These are phyloP conservation scores for Pyralis farinalis DNA, from an alignment of 2,888 invertebrate genomes.

Conservation along the genomic window DNA sequence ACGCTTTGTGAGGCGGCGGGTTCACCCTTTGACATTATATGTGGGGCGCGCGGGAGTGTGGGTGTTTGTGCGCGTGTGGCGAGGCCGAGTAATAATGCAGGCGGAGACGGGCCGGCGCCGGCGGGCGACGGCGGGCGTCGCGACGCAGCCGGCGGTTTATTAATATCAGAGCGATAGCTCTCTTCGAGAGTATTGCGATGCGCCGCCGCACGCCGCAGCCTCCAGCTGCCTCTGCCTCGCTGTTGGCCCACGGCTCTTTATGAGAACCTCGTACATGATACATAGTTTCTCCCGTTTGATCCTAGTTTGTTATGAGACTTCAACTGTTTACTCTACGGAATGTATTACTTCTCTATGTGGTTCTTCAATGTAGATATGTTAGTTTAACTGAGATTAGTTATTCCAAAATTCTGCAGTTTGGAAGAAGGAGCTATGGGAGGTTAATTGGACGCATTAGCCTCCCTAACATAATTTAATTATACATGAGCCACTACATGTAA, in stretches of 20 bases:
- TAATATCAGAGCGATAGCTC: slow-evolving; percentile 54
- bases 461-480: too few relatives aligned
- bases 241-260: slow-evolving; percentile 18
- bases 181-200: slow-evolving; percentile 30
- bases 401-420: too few relatives aligned
- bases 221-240: slow-evolving; percentile 24
- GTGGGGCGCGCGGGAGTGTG: slow-evolving; percentile 48
- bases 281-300: slow-evolving; percentile 2
- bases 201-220: slow-evolving; percentile 15
- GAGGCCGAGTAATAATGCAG: slow-evolving; percentile 54
- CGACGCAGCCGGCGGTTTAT: slow-evolving; percentile 36
- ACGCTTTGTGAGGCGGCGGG: slow-evolving; percentile 79
- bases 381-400: too few relatives aligned
- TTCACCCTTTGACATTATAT: slow-evolving; percentile 80
- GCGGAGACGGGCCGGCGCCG: slow-evolving; percentile 60
- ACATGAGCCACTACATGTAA: too few relatives aligned
- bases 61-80: slow-evolving; percentile 31
- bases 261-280: slow-evolving; percentile 8
- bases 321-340: too few relatives aligned
- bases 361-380: too few relatives aligned
- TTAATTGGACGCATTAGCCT: too few relatives aligned
- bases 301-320: slow-evolving; percentile 1
- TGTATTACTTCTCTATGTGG: too few relatives aligned
- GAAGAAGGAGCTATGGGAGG: too few relatives aligned
- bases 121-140: too few relatives aligned